Evolutionary conservation across 2,113 vertebrate genomes (phyloP), one percentile per base, ranked within the genome.

Genomic region (Oriolus oriolus): DNA sequence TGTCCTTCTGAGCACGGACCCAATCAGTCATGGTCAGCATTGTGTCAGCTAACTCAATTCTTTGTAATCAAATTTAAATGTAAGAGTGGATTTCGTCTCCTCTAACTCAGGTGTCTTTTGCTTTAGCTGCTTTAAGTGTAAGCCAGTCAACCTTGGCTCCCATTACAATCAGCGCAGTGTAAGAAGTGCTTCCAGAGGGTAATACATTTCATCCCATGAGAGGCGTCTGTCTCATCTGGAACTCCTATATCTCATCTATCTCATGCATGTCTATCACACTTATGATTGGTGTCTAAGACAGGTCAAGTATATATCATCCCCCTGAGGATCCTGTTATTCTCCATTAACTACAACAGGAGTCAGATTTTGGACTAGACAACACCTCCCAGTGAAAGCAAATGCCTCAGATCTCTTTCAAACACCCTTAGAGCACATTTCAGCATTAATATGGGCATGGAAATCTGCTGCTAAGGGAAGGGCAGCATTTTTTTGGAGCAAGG

Each of bases 41-140:
- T 80, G 50, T 94, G 93, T 82, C 93, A 87, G 81, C 84, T 94
- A 95, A 95, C 90, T 91, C 91, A 95, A 95, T 95, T 97, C 89
- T 84, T 91, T 69, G 78, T 95, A 94, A 95, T 97, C 77, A 94
- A 76, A 95, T 95, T 91, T 93, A 94, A 95, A 79, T 16, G 4
- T 93, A 26, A 73, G 75, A 88, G 88, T 94, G 79, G 82, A 90
- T 95, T 95, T 90, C 2, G 35, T 42, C 88, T 92, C 66, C 63
- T 88, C 75, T 86, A 86, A 77, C 79, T 93, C 88, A 56, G 88
- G 76, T 88, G 75, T 77, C 85, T 91, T 81, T 90, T 18, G 50
- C 90, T 83, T 69, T 53, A 90, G 82, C 37, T 92, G 70, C 83
- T 80, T 80, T 77, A 88, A 86, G 71, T 64, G 9, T 65, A 59